These are phyloP conservation scores for Yoshiicerus persimilis DNA, from an alignment of 1,140 invertebrate genomes.

Conservation along the genomic window DNA sequence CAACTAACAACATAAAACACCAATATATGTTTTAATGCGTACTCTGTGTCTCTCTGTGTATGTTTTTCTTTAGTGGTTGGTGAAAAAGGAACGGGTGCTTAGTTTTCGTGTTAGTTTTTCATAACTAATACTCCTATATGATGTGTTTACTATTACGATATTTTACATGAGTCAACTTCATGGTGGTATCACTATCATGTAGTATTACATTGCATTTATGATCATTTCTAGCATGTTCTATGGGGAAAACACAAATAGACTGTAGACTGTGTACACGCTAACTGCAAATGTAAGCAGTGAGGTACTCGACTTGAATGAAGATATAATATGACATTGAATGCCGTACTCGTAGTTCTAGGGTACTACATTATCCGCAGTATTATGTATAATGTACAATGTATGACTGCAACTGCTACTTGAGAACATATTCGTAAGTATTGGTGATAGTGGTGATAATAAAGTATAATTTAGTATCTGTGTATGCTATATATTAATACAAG, in stretches of 20 bases:
- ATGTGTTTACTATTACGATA: not conserved
- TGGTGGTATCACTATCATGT: not conserved
- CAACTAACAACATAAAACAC: not conserved
- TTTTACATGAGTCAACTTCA: not conserved
- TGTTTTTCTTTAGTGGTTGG: not conserved
- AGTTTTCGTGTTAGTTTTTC: not conserved
- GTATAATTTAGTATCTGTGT: not conserved
- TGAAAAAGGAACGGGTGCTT: not conserved
- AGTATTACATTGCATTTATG: not conserved
- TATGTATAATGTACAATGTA: not conserved
- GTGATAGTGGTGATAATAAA: not conserved
- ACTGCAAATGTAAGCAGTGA: no score
- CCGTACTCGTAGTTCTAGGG: no score
- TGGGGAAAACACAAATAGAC: no score
- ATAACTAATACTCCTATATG: not conserved
- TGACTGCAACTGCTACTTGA: no score
- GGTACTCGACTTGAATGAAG: not conserved
- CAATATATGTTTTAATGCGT: not conserved
- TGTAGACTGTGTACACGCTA: not conserved
- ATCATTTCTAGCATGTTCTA: no score
- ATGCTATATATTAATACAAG: not conserved
- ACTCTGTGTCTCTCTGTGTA: not conserved
- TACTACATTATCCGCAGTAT: not conserved
- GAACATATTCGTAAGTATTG: no score
- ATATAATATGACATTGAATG: not conserved